A percentile compares a stretch with the other conserved stretches of the same genome.
phyloP scores from a whole-genome alignment of 2,888 invertebrate genomes.

The Acronicta leporina region DNA sequence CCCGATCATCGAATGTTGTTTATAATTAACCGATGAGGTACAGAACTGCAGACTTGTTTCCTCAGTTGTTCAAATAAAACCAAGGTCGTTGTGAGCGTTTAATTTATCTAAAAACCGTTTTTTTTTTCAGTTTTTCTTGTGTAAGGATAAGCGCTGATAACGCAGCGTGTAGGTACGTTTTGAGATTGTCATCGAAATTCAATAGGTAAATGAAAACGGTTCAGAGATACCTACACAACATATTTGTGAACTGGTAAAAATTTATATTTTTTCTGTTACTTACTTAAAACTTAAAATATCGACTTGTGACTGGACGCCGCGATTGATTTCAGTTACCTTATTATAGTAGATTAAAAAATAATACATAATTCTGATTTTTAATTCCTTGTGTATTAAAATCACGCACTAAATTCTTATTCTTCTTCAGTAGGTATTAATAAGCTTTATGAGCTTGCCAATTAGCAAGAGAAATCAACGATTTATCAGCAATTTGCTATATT shows the following conservation, averaged over 20 bases:
- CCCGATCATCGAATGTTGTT: slow-evolving; percentile 3
- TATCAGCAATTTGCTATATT: slow-evolving; percentile 15
- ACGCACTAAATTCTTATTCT: too few relatives aligned
- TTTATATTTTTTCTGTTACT: too few relatives aligned
- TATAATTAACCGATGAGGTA: not conserved
- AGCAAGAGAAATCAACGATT: slow-evolving; percentile 28
- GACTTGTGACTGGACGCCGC: too few relatives aligned
- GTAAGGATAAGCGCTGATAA: slow-evolving; percentile 44
- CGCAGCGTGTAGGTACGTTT: not conserved
- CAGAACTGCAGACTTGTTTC: not conserved
- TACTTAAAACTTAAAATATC: too few relatives aligned
- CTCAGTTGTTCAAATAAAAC: slow-evolving; percentile 13
- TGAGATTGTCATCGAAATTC: not conserved
- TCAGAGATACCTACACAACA: too few relatives aligned
- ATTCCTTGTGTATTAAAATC: not conserved
- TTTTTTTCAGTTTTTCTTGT: slow-evolving; percentile 32
- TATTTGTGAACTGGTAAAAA: too few relatives aligned
- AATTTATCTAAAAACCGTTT: slow-evolving; percentile 41
- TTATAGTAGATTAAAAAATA: too few relatives aligned
- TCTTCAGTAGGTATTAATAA: not conserved
- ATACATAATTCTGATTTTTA: too few relatives aligned
- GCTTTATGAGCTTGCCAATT: slow-evolving; percentile 23
- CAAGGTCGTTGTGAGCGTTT: slow-evolving; percentile 6
- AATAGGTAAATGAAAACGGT: too few relatives aligned
- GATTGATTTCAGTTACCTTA: too few relatives aligned